A percentile compares a stretch with the other conserved stretches of the same genome.
phyloP scores from a whole-genome alignment of 1,140 invertebrate species.

The Atta texana region DNA sequence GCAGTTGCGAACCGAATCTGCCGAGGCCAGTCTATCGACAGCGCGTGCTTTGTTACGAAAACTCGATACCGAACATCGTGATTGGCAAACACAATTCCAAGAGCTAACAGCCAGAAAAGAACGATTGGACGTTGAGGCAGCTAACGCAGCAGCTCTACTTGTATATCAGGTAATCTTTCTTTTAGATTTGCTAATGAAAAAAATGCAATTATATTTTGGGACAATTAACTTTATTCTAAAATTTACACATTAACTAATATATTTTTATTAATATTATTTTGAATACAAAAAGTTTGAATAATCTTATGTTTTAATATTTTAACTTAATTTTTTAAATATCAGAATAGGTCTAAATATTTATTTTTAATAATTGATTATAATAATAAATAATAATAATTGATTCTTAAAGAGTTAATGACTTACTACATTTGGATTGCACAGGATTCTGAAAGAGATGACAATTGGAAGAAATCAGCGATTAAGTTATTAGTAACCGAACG shows the following conservation, averaged over 20 bases:
- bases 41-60: slow-evolving; percentile 95
- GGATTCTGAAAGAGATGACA: slow-evolving; percentile 78
- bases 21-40: slow-evolving; percentile 93
- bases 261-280: too few relatives aligned
- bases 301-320: not conserved
- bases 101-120: slow-evolving; percentile 82
- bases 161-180: slow-evolving; percentile 78
- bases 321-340: not conserved
- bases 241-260: not conserved
- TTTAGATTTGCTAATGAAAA: not conserved
- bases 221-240: not conserved
- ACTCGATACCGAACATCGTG: slow-evolving; percentile 94
- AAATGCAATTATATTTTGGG: not conserved
- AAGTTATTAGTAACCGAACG: slow-evolving; percentile 88
- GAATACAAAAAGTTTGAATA: not conserved
- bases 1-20: slow-evolving; percentile 94
- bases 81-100: slow-evolving; percentile 94
- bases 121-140: slow-evolving; percentile 80
- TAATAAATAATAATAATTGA: not conserved
- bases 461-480: slow-evolving; percentile 77
- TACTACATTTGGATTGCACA: slow-evolving; percentile 13
- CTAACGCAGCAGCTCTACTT: slow-evolving; percentile 79
- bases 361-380: not conserved
- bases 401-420: not conserved
- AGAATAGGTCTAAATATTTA: not conserved